Base-by-base conservation (phyloP, 2,888 invertebrate genomes). In the Chloroclystis v-ata region DNA sequence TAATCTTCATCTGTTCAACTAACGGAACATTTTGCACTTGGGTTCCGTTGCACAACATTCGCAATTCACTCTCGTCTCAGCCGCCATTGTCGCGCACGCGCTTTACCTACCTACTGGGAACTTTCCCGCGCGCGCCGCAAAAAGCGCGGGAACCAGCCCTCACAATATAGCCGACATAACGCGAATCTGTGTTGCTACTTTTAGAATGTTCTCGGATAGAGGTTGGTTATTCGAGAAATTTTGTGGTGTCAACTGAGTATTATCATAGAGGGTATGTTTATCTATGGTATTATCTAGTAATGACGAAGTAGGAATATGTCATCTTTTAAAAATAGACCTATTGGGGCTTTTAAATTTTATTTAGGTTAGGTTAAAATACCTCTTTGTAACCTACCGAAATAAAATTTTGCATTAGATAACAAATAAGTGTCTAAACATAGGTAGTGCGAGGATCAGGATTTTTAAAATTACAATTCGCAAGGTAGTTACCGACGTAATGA, bases 151-250 rank as follows among this genome's bases (percentile, higher is more conserved):
- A 88, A 84, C 79, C 54, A 66, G 59, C 67, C 67, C 57, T 69
- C 75, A 80, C 80, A 83, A 86, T 82, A 84, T 79, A 77, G 78
- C 79, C 82, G 78, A 82, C 83, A 84, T 86, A 82, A 82, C 77
- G 76, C 79, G 66, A 82, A 85, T 85, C 82, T 83, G 65, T 60
- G 59, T 47, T 47, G 54, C 59, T 61, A 78, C 76, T 79, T 75
- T 71, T 71, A 67, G 57, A 75, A 75, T 77, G 75, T 83, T 82
- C 80, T 76, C 78, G 81, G 75, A 42, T 32, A 32, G 10, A 35
- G 25, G 14, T 28, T 38, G 13, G 6, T 9, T 33, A 20, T n/a
- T 11, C 38, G 20, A 2, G 2, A 24, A 28, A n/a, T 40, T 37
- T 24, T 28, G 6, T 25, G 13, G 11, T 10, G 11, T 11, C 14